Conservation (phyloP, 1,140 invertebrate species). For the Caenorhabditis inopinata region DNA sequence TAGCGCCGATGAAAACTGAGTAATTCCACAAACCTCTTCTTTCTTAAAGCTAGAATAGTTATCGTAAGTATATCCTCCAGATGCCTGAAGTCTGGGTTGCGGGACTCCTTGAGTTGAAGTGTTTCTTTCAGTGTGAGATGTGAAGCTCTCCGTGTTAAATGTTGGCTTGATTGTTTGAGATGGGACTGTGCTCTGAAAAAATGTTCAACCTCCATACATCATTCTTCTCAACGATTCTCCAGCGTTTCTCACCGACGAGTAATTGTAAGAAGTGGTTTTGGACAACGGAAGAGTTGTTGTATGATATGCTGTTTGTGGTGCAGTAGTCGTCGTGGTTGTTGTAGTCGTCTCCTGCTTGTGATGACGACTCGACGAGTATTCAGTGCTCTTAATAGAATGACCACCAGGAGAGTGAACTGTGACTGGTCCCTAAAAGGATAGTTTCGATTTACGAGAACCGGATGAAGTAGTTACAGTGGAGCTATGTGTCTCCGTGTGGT, state of each 20-base stretch:
- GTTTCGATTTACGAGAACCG: background rate
- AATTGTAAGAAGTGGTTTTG: slow-evolving; percentile 40
- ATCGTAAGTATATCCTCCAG: slow-evolving; percentile 8
- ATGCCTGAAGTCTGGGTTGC: slow-evolving; percentile 7
- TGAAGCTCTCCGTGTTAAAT: background rate
- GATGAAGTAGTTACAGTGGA: background rate
- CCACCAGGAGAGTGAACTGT: slow-evolving; percentile 8
- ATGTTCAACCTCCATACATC: too few species aligned
- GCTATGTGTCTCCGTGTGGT: slow-evolving; percentile 1
- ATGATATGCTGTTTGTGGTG: background rate
- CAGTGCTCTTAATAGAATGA: slow-evolving; percentile 25
- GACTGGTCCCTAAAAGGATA: background rate
- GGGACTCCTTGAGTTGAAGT: slow-evolving; percentile 21
- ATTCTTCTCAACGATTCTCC: too few species aligned
- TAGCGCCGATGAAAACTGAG: too few species aligned
- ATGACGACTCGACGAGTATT: slow-evolving; percentile 33
- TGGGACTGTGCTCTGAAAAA: slow-evolving; percentile 11
- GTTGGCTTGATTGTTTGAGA: background rate
- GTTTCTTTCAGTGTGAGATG: slow-evolving; percentile 10
- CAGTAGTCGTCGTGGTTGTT: slow-evolving; percentile 19
- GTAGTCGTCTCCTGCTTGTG: slow-evolving; percentile 43
- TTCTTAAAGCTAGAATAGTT: slow-evolving; percentile 10
- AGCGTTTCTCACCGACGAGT: slow-evolving; percentile 31
- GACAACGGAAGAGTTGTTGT: slow-evolving; percentile 37
- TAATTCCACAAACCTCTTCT: slow-evolving; percentile 31